Base-by-base conservation (phyloP, 2,113 vertebrate genomes). In the Laticauda colubrina region DNA sequence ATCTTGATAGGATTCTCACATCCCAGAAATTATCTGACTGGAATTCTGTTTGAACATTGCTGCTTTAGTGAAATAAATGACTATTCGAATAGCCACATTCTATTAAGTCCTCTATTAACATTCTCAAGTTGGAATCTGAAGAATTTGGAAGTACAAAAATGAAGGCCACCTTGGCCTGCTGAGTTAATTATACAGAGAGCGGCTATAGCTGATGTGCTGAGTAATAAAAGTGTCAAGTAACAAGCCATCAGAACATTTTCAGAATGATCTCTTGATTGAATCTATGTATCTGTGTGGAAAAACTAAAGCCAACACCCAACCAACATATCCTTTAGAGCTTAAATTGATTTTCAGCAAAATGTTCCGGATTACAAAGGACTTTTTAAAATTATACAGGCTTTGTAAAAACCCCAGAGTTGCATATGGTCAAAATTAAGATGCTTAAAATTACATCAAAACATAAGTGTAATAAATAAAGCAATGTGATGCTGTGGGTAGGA, bases 221-320 rank as follows among this genome's bases (percentile, higher is more conserved):
- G 94, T 93, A 95, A 85, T 94, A 94, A 94, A 95, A 86, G 34
- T 93, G 93, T 95, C 69, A 93, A 93, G 93, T 96, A 93, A 95
- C 95, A 94, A 88, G 90, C 86, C 64, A 91, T 0, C 6, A 34
- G 91, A 93, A 95, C 88, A 92, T 94, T 39, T 87, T 93, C 61
- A 92, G 93, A 89, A 54, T 29, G 88, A 29, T 5, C 93, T 57
- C 93, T 95, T 55, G 61, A 85, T 54, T 89, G 34, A 95, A 51
- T 39, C 20, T 88, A 53, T 56, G 56, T 48, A 61, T 81, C 75
- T 81, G 7, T 92, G 48, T 91, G 56, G 91, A 85, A 87, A 61
- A 92, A 64, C 55, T 29, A 87, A 2, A 89, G 55, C 81, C 88
- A 91, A 56, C 75, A 87, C 69, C 91, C 92, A 89, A 3, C 20